phyloP scores from a whole-genome alignment of 2,888 invertebrate genomes.

The Carterocephalus palaemon region DNA sequence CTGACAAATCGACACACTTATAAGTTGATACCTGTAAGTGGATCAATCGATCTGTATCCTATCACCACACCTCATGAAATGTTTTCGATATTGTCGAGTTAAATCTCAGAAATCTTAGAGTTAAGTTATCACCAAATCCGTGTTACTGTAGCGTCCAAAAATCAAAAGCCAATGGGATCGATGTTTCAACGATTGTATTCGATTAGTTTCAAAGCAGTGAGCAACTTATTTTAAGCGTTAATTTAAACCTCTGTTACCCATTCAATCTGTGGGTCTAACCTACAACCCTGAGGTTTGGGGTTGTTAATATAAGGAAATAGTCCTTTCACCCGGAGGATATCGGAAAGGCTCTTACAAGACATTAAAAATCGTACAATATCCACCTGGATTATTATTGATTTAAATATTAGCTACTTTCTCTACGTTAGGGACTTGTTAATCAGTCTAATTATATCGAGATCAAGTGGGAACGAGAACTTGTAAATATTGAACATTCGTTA shows the following conservation, averaged over 20 bases:
- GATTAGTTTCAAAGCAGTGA: conserved; percentile 60
- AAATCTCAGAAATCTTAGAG: too few relatives aligned
- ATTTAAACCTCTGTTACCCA: conserved; percentile 45
- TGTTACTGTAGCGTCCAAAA: conserved; percentile 51
- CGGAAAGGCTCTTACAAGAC: background rate
- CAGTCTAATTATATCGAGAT: conserved; percentile 21
- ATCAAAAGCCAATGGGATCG: conserved; percentile 47
- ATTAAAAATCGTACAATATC: background rate
- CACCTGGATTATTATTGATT: conserved; percentile 7
- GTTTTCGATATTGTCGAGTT: conserved; percentile 5
- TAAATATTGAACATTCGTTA: conserved; percentile 18
- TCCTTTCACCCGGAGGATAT: background rate
- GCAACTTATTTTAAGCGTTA: conserved; percentile 50
- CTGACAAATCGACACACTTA: conserved; percentile 17
- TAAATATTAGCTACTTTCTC: conserved; percentile 14
- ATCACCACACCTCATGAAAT: background rate
- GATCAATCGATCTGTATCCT: too few relatives aligned
- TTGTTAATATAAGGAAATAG: background rate
- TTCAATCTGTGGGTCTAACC: conserved; percentile 24
- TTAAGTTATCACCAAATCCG: conserved; percentile 54
- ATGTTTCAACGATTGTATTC: conserved; percentile 38
- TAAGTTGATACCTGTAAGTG: conserved; percentile 16
- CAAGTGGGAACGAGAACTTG: conserved; percentile 14
- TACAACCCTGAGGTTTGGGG: conserved; percentile 11
- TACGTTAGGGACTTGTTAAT: conserved; percentile 18